phyloP scores from a whole-genome alignment of 2,113 vertebrate species.

The Riparia riparia region DNA sequence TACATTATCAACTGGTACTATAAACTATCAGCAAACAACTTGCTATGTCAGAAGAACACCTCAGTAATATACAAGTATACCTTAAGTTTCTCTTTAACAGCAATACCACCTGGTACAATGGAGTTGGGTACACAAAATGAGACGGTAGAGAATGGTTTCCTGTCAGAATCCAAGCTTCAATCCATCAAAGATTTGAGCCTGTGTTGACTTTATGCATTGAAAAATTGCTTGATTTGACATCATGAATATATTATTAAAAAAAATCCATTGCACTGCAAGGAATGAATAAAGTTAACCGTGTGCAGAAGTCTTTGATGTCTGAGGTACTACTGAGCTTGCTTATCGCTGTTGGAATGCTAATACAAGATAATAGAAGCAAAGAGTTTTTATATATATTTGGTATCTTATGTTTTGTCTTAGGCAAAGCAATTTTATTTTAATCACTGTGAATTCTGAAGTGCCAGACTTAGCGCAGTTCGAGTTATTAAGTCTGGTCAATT shows the following conservation, averaged over 20 bases:
- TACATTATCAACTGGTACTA: not conserved
- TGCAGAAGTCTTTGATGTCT: constrained; percentile 43
- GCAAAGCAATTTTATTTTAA: constrained; percentile 59
- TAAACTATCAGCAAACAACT: not conserved
- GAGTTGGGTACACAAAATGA: not conserved
- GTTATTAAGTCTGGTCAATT: constrained; percentile 50
- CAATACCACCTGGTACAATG: constrained; percentile 17
- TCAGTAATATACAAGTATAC: not conserved
- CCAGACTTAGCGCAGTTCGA: constrained; percentile 37
- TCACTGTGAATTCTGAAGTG: constrained; percentile 71
- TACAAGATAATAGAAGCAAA: constrained; percentile 15
- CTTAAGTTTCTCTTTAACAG: constrained; percentile 31
- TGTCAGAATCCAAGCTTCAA: not conserved
- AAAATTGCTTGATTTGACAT: not conserved
- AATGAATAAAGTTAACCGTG: not conserved
- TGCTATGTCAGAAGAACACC: not conserved
- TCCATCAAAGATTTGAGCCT: constrained; percentile 7
- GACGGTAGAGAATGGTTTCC: not conserved
- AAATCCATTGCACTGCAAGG: not conserved
- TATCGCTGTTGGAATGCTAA: constrained; percentile 25
- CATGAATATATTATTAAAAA: not conserved
- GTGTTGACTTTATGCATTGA: constrained; percentile 37
- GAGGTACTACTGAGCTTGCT: constrained; percentile 68
- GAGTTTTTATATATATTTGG: constrained; percentile 15
- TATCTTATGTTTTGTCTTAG: constrained; percentile 49